Evolutionary conservation across 2,888 invertebrate genomes (phyloP).

Genomic region (Sminthurides aquaticus): DNA sequence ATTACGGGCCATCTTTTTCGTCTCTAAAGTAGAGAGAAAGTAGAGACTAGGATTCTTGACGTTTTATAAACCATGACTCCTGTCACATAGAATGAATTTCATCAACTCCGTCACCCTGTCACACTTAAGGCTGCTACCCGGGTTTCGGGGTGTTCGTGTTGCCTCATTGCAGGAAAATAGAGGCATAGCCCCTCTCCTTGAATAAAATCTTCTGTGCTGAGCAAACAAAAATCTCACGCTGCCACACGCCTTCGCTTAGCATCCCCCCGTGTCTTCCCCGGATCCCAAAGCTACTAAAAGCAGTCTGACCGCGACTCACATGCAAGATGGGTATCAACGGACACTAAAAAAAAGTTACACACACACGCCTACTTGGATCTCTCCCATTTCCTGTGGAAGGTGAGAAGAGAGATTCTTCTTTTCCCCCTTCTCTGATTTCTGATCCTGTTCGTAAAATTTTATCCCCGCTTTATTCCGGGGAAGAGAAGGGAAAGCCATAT

Average conservation of each 20-base stretch:
- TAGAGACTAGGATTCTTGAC: not conserved
- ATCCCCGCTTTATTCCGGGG: not conserved
- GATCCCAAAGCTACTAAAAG: too few relatives aligned
- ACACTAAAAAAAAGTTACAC: too few relatives aligned
- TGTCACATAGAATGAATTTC: not conserved
- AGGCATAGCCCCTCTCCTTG: not conserved
- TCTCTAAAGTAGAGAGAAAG: not conserved
- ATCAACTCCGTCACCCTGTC: not conserved
- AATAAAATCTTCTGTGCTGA: not conserved
- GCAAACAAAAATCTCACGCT: not conserved
- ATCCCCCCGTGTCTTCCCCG: too few relatives aligned
- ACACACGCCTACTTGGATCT: not conserved
- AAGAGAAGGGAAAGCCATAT: not conserved
- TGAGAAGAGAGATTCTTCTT: not conserved
- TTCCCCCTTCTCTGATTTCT: not conserved
- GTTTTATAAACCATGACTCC: not conserved
- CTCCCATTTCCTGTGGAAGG: not conserved
- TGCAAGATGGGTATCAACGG: too few relatives aligned
- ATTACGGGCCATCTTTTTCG: not conserved
- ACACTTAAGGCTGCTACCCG: not conserved
- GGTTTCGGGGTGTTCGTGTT: too few relatives aligned
- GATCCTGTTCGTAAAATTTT: not conserved
- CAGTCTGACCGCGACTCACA: too few relatives aligned
- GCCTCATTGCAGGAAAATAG: too few relatives aligned
- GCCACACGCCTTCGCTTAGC: too few relatives aligned